Evolutionary conservation across 2,797 vertebrate species (phyloP).

Genomic region (Macroramphosus scolopax): DNA sequence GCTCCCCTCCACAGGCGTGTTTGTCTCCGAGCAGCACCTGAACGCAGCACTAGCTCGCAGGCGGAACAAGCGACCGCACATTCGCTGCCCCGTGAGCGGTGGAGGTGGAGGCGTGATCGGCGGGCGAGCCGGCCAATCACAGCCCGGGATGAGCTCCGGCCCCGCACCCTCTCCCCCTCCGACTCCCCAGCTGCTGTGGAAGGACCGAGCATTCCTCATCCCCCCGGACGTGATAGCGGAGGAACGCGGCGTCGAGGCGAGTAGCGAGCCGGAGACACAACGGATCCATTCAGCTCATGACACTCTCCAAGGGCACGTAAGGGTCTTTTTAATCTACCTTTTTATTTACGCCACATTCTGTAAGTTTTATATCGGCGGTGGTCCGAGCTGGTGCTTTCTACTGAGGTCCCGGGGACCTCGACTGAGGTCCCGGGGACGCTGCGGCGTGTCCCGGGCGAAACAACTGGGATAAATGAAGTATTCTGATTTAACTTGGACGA

Average conservation of each 20-base stretch:
- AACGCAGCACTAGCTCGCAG: slow-evolving; percentile 39
- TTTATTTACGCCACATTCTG: fast-evolving
- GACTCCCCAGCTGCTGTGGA: slow-evolving; percentile 12
- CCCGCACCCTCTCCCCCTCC: slow-evolving; percentile 14
- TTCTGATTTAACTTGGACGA: too few relatives aligned
- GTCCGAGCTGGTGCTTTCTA: background rate
- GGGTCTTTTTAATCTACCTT: slow-evolving; percentile 13
- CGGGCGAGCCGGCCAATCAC: slow-evolving; percentile 32
- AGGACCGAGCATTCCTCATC: slow-evolving; percentile 50
- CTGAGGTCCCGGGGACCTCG: slow-evolving; percentile 18
- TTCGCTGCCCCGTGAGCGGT: slow-evolving; percentile 72
- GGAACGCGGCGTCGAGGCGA: slow-evolving; percentile 20
- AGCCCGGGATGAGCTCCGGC: background rate
- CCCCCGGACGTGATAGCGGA: slow-evolving; percentile 20
- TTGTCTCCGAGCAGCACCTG: slow-evolving; percentile 7
- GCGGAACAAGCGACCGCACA: slow-evolving; percentile 58
- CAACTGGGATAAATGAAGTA: too few relatives aligned
- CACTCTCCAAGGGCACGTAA: slow-evolving; percentile 31
- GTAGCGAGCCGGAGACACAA: slow-evolving; percentile 18
- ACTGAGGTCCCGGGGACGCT: slow-evolving; percentile 18
- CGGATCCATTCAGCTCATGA: slow-evolving; percentile 41
- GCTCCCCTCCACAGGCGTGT: fast-evolving
- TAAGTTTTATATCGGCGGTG: slow-evolving; percentile 12
- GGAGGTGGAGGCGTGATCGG: slow-evolving; percentile 42
- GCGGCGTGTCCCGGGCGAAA: background rate